Evolutionary conservation across 1,140 invertebrate species (phyloP).

Genomic region (Branchinecta lynchi): DNA sequence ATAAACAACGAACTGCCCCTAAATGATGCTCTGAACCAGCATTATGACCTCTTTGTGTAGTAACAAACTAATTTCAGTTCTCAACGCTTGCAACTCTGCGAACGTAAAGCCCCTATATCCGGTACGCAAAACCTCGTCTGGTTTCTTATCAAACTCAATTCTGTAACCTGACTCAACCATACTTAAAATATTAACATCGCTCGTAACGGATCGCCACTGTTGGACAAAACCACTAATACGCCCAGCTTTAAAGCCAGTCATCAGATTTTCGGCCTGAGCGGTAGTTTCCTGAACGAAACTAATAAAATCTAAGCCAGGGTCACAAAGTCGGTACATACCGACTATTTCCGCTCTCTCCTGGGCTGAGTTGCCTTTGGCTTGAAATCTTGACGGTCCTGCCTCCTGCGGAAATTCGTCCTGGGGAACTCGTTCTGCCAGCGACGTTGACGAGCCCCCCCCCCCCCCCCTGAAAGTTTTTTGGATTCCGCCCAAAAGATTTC

Average conservation of each 20-base stretch:
- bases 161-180: neutral
- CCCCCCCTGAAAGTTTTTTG: neutral
- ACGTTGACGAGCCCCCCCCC: neutral
- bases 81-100: neutral
- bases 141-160: no score
- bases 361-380: neutral
- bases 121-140: neutral
- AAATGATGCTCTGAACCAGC: neutral
- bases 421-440: neutral
- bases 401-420: neutral
- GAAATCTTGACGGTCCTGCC: neutral
- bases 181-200: slow-evolving; percentile 2
- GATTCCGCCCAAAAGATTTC: neutral
- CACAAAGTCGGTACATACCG: neutral
- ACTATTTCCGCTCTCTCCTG: neutral
- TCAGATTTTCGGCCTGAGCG: no score
- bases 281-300: no score
- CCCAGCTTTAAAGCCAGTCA: neutral
- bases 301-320: neutral
- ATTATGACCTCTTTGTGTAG: neutral
- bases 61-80: neutral
- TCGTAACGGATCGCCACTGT: neutral
- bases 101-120: neutral
- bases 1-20: neutral
- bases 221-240: neutral